phyloP scores from a whole-genome alignment of 2,888 invertebrate species.

The Lochmaea crataegi region DNA sequence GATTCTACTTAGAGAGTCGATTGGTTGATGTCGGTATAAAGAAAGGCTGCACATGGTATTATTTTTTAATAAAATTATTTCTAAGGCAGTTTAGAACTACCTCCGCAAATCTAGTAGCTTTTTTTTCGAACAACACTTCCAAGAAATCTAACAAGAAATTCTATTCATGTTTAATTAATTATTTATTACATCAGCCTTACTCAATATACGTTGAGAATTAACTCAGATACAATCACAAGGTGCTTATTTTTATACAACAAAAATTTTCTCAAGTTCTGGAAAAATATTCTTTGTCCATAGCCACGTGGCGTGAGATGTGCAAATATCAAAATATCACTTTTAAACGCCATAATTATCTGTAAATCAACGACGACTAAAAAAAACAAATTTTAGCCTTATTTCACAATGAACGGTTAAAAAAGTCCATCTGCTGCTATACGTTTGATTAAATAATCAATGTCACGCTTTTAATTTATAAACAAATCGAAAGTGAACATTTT shows the following conservation, averaged over 20 bases:
- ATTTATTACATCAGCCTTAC: conserved; percentile 7
- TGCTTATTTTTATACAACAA: too few species aligned
- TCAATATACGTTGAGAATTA: not conserved
- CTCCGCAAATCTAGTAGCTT: conserved; percentile 3
- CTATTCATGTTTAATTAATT: conserved; percentile 11
- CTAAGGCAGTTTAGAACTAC: conserved; percentile 1
- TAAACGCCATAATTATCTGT: too few species aligned
- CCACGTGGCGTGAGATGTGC: too few species aligned
- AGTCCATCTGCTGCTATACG: not conserved
- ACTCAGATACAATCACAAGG: not conserved
- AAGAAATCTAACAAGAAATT: conserved; percentile 9
- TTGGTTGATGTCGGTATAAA: not conserved
- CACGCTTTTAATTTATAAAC: not conserved
- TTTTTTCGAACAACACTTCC: conserved; percentile 3
- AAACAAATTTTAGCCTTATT: too few species aligned
- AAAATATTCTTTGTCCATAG: too few species aligned
- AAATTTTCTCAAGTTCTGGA: too few species aligned
- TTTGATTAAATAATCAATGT: not conserved
- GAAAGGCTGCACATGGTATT: not conserved
- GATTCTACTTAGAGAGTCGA: not conserved
- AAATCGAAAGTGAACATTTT: not conserved
- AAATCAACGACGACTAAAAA: too few species aligned
- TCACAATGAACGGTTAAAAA: not conserved
- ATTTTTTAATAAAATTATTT: conserved; percentile 9
- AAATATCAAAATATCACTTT: too few species aligned